These are phyloP conservation scores for Vanacampus margaritifer DNA, from an alignment of 2,113 vertebrate genomes.

Conservation along the genomic window DNA sequence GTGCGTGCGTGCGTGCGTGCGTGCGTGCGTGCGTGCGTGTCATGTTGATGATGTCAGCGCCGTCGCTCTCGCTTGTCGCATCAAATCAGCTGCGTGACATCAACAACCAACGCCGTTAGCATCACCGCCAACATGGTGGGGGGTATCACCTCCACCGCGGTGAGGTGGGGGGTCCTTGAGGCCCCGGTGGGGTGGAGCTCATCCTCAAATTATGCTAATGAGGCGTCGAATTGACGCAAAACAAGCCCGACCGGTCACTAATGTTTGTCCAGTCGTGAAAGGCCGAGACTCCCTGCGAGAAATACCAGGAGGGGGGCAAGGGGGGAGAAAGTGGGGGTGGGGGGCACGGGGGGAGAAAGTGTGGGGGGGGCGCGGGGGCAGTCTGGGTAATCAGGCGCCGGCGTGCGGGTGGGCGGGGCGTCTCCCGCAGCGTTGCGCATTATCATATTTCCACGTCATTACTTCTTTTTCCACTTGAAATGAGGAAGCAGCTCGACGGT, in stretches of 20 bases:
- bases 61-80: not conserved
- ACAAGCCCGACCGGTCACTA: constrained; percentile 84
- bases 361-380: constrained; percentile 7
- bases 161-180: constrained; percentile 2
- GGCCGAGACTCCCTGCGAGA: constrained; percentile 95
- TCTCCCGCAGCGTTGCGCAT: constrained; percentile 88
- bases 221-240: constrained; percentile 81
- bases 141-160: constrained; percentile 27
- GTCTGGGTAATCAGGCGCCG: constrained; percentile 33
- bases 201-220: constrained; percentile 91
- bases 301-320: constrained; percentile 82
- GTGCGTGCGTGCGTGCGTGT: not conserved
- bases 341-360: constrained; percentile 8
- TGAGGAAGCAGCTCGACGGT: constrained; percentile 90
- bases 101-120: not conserved
- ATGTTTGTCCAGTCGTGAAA: constrained; percentile 94
- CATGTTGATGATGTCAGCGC: not conserved
- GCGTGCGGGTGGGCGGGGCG: constrained; percentile 7
- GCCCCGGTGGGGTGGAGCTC: constrained; percentile 72
- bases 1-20: not conserved
- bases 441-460: constrained; percentile 99
- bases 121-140: constrained; percentile 7
- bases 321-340: too few species aligned
- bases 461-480: constrained; percentile 99
- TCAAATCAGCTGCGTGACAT: not conserved